Conservation (phyloP, 2,113 vertebrate species). For the Centrocercus urophasianus region DNA sequence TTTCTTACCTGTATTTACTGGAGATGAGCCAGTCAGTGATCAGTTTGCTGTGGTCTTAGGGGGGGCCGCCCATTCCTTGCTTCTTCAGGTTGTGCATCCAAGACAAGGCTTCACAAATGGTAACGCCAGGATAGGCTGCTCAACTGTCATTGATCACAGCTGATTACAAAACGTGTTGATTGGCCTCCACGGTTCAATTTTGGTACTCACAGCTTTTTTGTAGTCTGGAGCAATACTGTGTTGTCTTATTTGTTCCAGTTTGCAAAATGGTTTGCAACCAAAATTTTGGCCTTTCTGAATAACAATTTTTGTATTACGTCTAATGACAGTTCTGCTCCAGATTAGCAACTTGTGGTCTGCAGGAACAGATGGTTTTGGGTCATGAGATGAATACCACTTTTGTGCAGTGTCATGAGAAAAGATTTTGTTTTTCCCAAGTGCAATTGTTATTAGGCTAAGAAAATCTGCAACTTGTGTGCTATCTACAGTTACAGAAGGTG, state of each 20-base stretch:
- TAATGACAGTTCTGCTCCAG: neutral
- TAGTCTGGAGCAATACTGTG: neutral
- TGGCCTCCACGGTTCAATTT: neutral
- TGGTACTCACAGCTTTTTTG: neutral
- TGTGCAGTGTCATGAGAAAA: neutral
- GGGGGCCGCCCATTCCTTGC: neutral
- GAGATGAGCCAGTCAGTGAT: neutral
- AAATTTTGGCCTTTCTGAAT: constrained; percentile 17
- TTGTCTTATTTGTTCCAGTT: constrained; percentile 11
- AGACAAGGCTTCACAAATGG: neutral
- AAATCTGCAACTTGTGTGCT: neutral
- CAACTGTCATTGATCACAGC: neutral
- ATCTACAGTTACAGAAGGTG: neutral
- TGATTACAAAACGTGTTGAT: neutral
- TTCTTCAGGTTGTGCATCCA: neutral
- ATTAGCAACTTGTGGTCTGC: constrained; percentile 25
- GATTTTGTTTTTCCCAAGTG: neutral
- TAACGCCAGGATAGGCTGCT: neutral
- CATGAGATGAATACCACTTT: neutral
- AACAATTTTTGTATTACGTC: constrained; percentile 12
- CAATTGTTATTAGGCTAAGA: neutral
- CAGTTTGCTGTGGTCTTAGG: neutral
- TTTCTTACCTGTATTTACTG: neutral
- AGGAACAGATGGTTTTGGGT: neutral
- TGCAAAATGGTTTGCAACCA: neutral